A percentile compares a stretch with the other conserved stretches of the same genome.
Conservation (phyloP, 2,888 invertebrate species). For the Clistopyga incitator region DNA sequence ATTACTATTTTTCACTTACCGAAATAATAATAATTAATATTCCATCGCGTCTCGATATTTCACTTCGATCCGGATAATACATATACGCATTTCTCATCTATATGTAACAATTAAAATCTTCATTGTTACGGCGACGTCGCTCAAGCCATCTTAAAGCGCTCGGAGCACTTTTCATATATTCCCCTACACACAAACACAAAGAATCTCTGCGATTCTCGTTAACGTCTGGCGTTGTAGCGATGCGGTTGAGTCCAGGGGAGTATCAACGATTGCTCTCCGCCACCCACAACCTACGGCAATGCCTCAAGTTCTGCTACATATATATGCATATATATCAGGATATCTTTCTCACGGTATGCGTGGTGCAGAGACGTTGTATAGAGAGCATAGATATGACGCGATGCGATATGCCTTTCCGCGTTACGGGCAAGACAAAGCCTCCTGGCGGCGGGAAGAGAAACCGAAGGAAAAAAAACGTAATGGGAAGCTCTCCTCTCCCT, state of each 20-base stretch:
- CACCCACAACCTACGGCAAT: conserved; percentile 39
- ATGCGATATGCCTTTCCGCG: conserved; percentile 24
- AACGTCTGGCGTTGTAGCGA: conserved; percentile 29
- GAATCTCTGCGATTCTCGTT: conserved; percentile 40
- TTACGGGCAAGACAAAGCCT: conserved; percentile 33
- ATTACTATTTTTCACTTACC: no score
- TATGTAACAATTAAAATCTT: conserved; percentile 16
- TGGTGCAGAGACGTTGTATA: conserved; percentile 5
- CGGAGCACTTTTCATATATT: conserved; percentile 37
- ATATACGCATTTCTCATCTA: neutral
- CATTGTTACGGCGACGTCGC: conserved; percentile 9
- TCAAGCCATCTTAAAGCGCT: conserved; percentile 31
- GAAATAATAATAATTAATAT: no score
- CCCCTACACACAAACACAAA: neutral
- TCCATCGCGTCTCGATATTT: neutral
- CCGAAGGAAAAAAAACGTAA: conserved; percentile 35
- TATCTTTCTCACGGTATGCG: neutral
- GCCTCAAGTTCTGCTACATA: conserved; percentile 2
- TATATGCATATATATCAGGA: neutral
- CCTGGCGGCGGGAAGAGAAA: conserved; percentile 8
- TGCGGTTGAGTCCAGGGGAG: conserved; percentile 35
- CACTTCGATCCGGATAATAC: no score
- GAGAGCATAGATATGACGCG: neutral
- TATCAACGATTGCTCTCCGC: conserved; percentile 38
- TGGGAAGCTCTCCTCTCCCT: conserved; percentile 30